Evolutionary conservation across 2,797 vertebrate genomes (phyloP), one percentile per base, ranked within the genome.

Genomic region (Pelobates cultripes): DNA sequence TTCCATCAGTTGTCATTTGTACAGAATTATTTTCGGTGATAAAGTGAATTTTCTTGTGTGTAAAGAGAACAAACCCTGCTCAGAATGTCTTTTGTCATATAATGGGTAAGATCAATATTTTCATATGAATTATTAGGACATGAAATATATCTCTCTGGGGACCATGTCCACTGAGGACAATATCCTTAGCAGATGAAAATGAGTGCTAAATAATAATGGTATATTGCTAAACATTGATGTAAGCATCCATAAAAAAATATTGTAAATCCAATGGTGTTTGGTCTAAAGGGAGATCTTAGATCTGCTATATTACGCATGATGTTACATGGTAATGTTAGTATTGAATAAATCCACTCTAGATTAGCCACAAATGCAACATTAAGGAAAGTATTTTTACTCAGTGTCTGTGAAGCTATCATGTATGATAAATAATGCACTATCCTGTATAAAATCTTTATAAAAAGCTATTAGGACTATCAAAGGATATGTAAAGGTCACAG

Each of bases 191-290:
- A 3, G 57, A 12, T 64, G 45, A 89, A 88, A 73, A 79, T 73
- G 69, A 86, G 85, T 15, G 3, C 43, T 85, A 87, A 89, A 84
- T 55, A 89, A 86, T 76, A 84, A 89, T 83, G 87, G 66, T 83
- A 90, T 84, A 84, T 85, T 63, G 85, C 78, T 40, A 83, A 90
- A n/a, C n/a, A 60, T 79, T 72, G 86, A 89, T 70, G 84, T 55
- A 71, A 72, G 9, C 83, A 87, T 79, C 80, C 85, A 86, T 55
- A 64, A 67, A 78, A 47, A 83, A 60, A 80, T 77, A 78, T 68
- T 82, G 43, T 45, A 87, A 89, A 70, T 86, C 81, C 87, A 88
- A 87, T 90, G 78, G 82, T 87, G 70, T 81, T 79, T 81, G 81
- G 83, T 86, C 61, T 70, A 47, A 80, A 80, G 47, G 42, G 80